Evolutionary conservation across 2,797 vertebrate species (phyloP).

Genomic region (Tokudaia tokunoshimensis): DNA sequence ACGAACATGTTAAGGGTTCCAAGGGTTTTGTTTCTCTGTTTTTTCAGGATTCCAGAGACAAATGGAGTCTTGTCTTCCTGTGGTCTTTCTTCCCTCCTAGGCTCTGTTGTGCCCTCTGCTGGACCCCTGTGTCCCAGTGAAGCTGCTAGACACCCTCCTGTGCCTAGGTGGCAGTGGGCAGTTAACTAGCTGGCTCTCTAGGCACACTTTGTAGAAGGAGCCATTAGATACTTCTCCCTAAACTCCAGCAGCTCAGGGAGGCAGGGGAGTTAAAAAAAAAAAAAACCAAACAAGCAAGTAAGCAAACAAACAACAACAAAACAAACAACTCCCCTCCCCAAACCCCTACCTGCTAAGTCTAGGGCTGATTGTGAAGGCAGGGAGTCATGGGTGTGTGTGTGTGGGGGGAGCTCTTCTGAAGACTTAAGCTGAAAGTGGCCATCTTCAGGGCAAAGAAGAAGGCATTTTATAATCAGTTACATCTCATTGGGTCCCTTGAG

Average conservation of each 20-base stretch:
- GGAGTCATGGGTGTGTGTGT: neutral
- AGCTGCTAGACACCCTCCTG: constrained; percentile 88
- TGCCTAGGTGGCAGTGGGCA: constrained; percentile 5
- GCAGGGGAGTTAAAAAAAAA: neutral
- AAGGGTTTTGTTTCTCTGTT: neutral
- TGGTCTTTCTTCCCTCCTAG: neutral
- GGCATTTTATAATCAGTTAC: neutral
- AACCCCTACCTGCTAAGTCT: neutral
- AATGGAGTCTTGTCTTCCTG: neutral
- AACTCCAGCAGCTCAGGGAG: neutral
- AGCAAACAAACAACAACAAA: neutral
- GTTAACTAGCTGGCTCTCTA: neutral
- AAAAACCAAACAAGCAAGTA: neutral
- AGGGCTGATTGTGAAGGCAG: neutral
- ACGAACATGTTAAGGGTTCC: neutral
- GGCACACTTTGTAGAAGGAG: neutral
- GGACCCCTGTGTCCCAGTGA: constrained; percentile 90
- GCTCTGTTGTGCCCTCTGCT: constrained; percentile 82
- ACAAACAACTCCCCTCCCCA: neutral
- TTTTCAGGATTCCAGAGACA: neutral
- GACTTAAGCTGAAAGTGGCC: neutral
- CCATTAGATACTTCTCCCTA: neutral
- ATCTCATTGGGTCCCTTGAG: neutral
- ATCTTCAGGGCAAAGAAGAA: neutral
- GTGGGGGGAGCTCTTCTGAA: neutral